These are phyloP conservation scores for Triops longicaudatus DNA, from an alignment of 1,140 invertebrate species.

Conservation along the genomic window DNA sequence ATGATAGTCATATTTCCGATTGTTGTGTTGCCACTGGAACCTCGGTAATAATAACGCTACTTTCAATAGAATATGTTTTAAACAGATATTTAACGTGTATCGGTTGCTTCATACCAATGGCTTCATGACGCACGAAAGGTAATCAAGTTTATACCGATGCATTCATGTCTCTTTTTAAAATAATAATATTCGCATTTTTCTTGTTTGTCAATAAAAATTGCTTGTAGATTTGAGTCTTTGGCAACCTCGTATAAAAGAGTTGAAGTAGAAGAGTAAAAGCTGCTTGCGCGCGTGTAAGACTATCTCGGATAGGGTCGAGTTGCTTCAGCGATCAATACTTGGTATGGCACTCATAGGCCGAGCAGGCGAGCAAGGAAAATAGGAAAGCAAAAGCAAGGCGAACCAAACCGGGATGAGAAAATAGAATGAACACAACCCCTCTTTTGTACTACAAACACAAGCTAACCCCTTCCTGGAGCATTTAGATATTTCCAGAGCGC, in stretches of 20 bases:
- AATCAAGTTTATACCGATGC: neutral
- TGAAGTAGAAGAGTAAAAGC: neutral
- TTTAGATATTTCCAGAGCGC: neutral
- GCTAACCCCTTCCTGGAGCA: neutral
- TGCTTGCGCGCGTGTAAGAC: neutral
- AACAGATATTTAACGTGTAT: too few species aligned
- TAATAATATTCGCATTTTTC: neutral
- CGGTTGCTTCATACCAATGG: too few species aligned
- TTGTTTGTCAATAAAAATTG: neutral
- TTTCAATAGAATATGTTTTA: too few species aligned
- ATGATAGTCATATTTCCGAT: too few species aligned
- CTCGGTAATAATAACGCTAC: too few species aligned
- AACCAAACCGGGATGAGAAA: neutral
- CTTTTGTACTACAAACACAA: neutral
- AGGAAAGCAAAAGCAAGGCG: neutral
- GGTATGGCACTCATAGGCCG: constrained; percentile 4
- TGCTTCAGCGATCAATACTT: neutral
- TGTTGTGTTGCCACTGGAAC: too few species aligned
- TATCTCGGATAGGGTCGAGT: constrained; percentile 3
- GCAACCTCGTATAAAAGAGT: neutral
- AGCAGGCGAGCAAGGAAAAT: neutral
- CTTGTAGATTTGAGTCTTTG: neutral
- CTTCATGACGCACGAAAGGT: too few species aligned
- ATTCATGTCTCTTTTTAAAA: neutral
- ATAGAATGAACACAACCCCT: neutral